Base-by-base conservation (phyloP, 2,113 vertebrate genomes). In the Arothron firmamentum region DNA sequence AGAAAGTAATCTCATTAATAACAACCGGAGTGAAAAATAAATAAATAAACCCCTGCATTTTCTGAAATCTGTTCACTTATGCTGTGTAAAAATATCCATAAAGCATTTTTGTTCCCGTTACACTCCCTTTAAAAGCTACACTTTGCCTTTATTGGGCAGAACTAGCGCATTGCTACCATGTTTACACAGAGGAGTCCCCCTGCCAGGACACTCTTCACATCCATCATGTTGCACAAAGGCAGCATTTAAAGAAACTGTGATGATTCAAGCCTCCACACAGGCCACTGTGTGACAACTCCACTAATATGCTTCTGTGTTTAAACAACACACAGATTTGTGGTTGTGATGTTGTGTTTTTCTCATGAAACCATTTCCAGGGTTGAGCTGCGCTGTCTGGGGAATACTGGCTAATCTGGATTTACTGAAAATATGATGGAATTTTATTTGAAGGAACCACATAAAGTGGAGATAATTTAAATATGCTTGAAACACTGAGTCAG, bases 91-190 rank as follows among this genome's bases (percentile, higher is more conserved):
- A 52, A 43, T 23, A 45, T 16, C 28, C 20, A 10, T 34, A 13
- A 38, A 65, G 45, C 8, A 13, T 54, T 14, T 45, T 31, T 43
- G n/a, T n/a, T 51, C 42, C 56, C 11, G 0, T 47, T 61, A 51
- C 25, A 55, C 45, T 52, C 52, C 51, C 48, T 31, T 52, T 48
- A 59, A 0, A 62, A 1, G 41, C 41, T 41, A 38, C 23, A 5
- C 47, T 60, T 46, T 67, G 9, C 63, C 58, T 65, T 74, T 65
- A 65, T 45, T 49, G 45, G 41, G 56, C 49, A 74, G 52, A 60
- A 18, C 3, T 25, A 9, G 31, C 0, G 38, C 21, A 38, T 20
- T 56, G 34, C 34, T 38, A 38, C 48, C 63, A 7, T 10, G 1
- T 53, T 65, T 43, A 21, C 52, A 61, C 16, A 47, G 59, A 53